Evolutionary conservation across 2,113 vertebrate species (phyloP), one percentile per base, ranked within the genome.

Genomic region (Marmota flaviventris): DNA sequence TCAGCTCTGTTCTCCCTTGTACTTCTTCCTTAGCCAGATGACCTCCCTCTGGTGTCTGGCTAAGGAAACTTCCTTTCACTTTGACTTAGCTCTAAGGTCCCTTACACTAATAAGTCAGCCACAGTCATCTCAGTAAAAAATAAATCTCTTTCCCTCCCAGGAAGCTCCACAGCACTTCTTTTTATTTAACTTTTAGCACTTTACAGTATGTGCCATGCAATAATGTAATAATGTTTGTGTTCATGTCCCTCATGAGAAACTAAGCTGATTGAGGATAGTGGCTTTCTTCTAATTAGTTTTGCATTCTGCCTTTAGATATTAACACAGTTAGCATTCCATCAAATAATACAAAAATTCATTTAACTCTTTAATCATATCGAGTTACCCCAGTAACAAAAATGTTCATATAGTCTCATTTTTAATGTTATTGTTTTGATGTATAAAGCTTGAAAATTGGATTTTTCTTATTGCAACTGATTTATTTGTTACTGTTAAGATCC

Each of bases 1-100:
- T 6, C 22, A 10, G 24, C 42, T 78, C 34, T 73, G 8, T 53
- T 84, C 65, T 51, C n/a, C 18, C n/a, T 84, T 10, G 2, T 27
- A 22, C 20, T 63, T 84, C 24, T 73, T 37, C 8, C 12, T 48
- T 83, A 48, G 29, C 85, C 58, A 8, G 58, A 29, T 29, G 17
- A 73, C 39, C 27, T 91, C 14, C 20, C 81, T 48, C 51, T 61
- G 56, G 11, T 53, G 51, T 92, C 61, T 73, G 53, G 53, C 58
- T 94, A 94, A 95, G 73, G 85, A 96, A 95, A 94, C 22, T n/a
- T 90, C 56, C 37, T 34, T 58, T 93, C 39, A 51, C 69, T 76
- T 65, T 78, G 24, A 73, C 22, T 93, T 63, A 14, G 56, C 53
- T 51, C 61, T 96, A 83, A 95, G 67, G 61, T 83, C 75, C 92